These are phyloP conservation scores for Disparrhopalites patrizii DNA, from an alignment of 2,888 invertebrate genomes.

Conservation along the genomic window DNA sequence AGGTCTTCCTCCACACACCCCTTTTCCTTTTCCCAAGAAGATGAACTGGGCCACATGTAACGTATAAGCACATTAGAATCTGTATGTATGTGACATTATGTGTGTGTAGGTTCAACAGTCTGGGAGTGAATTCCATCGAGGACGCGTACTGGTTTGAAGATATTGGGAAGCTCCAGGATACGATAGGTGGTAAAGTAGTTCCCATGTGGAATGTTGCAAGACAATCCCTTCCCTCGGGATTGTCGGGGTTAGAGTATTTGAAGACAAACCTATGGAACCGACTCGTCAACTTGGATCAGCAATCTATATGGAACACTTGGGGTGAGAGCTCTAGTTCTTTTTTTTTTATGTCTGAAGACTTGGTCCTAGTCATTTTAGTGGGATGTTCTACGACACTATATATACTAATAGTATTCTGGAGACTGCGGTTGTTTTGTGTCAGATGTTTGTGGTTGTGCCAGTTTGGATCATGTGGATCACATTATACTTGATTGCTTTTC, in stretches of 20 bases:
- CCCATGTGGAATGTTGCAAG: constrained; percentile 69
- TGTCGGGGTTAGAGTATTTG: constrained; percentile 69
- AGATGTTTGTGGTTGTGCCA: too few relatives aligned
- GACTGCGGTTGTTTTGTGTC: too few relatives aligned
- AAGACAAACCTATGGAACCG: constrained; percentile 81
- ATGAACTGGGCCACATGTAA: too few relatives aligned
- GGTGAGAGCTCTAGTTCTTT: constrained; percentile 25
- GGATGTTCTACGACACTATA: too few relatives aligned
- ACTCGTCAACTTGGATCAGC: constrained; percentile 63
- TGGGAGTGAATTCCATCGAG: constrained; percentile 79
- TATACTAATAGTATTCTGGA: too few relatives aligned
- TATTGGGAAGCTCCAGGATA: constrained; percentile 62
- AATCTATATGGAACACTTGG: constrained; percentile 49
- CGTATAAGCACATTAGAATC: too few relatives aligned
- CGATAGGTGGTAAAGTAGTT: constrained; percentile 73
- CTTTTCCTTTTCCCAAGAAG: too few relatives aligned
- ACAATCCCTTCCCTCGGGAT: constrained; percentile 70
- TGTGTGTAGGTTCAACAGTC: constrained; percentile 50
- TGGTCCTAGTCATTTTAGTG: too few relatives aligned
- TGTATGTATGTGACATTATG: constrained; percentile 7
- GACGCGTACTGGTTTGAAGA: constrained; percentile 89
- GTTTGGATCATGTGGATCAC: too few relatives aligned
- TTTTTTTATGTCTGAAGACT: too few relatives aligned
- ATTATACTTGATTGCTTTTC: constrained; percentile 3
- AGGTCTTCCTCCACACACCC: too few relatives aligned